Evolutionary conservation across 2,888 invertebrate genomes (phyloP).

Genomic region (Caenorhabditis plicata): DNA sequence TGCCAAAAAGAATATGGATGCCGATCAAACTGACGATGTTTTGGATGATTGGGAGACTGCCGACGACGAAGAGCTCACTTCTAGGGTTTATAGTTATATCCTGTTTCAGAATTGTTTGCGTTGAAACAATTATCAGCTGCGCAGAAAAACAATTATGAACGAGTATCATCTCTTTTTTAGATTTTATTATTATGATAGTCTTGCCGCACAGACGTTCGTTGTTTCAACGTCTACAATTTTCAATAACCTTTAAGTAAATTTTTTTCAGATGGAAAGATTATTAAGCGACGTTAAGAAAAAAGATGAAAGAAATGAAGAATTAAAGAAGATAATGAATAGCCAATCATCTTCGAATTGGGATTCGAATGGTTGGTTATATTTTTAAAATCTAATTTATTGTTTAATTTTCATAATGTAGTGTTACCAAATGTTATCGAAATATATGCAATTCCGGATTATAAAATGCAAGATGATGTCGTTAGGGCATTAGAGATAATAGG

Average conservation of each 20-base stretch:
- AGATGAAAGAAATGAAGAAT: slow-evolving; percentile 5
- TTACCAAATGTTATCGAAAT: slow-evolving; percentile 35
- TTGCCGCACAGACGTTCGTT: too few relatives aligned
- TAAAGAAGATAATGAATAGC: background rate
- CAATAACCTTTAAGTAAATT: too few relatives aligned
- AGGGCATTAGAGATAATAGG: slow-evolving; percentile 27
- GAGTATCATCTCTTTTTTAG: too few relatives aligned
- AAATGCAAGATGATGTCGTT: slow-evolving; percentile 34
- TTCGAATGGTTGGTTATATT: background rate
- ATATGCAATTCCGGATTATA: slow-evolving; percentile 37
- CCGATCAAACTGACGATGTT: slow-evolving; percentile 12
- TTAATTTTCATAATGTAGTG: slow-evolving; percentile 3
- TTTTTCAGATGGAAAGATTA: slow-evolving; percentile 26
- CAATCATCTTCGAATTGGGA: slow-evolving; percentile 19
- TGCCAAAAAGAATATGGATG: background rate
- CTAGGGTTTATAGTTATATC: background rate
- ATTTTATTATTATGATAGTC: too few relatives aligned
- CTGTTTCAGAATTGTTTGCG: background rate
- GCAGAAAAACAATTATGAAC: too few relatives aligned
- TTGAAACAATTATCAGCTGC: background rate
- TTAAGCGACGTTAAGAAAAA: slow-evolving; percentile 23
- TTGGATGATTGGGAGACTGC: slow-evolving; percentile 32
- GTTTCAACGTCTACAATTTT: too few relatives aligned
- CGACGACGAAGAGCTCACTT: slow-evolving; percentile 23
- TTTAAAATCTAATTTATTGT: background rate